Conservation (phyloP, 1,140 invertebrate genomes). For the Drosophila tristis region DNA sequence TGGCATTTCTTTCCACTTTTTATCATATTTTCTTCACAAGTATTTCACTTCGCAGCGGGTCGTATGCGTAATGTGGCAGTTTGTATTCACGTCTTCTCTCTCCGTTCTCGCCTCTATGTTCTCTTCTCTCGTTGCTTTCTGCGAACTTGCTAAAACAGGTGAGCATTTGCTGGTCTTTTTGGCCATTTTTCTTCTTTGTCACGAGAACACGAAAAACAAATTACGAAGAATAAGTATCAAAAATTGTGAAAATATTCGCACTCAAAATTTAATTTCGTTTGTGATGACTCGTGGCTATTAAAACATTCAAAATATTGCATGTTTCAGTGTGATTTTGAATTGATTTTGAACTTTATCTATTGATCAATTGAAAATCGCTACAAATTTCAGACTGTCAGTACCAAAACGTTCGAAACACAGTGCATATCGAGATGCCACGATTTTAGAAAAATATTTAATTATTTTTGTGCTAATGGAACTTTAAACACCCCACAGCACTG, state of each 20-base stretch:
- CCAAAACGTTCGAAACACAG: too few species aligned
- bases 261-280: background rate
- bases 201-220: slow-evolving; percentile 54
- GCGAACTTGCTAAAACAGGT: slow-evolving; percentile 45
- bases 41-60: slow-evolving; percentile 39
- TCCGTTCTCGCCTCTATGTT: background rate
- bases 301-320: too few species aligned
- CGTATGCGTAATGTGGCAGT: slow-evolving; percentile 74
- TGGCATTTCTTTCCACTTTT: slow-evolving; percentile 14
- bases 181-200: slow-evolving; percentile 11
- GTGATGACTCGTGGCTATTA: too few species aligned
- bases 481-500: too few species aligned
- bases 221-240: slow-evolving; percentile 29
- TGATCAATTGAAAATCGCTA: too few species aligned
- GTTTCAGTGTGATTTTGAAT: too few species aligned
- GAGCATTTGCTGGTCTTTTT: slow-evolving; percentile 22
- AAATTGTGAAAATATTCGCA: slow-evolving; percentile 25
- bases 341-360: too few species aligned
- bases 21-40: slow-evolving; percentile 16
- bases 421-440: too few species aligned
- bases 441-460: too few species aligned
- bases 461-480: too few species aligned
- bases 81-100: slow-evolving; percentile 57
- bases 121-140: slow-evolving; percentile 2
- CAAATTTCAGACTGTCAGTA: too few species aligned